A percentile compares a stretch with the other conserved stretches of the same genome.
Conservation (phyloP, 2,888 invertebrate species). For the Himalopsyche anomala region DNA sequence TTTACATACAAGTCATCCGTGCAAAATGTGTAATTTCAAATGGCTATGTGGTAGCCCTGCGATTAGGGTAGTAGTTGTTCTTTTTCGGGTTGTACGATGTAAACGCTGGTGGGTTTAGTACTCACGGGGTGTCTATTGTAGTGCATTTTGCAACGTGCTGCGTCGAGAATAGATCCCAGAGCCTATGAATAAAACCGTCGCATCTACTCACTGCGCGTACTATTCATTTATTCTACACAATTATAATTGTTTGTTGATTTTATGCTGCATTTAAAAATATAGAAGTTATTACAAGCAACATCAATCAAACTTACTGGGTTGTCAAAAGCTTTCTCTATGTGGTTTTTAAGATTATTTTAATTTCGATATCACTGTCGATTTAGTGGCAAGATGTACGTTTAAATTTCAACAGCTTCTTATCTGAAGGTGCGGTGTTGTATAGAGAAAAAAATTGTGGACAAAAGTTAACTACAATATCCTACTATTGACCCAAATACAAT, state of each 20-base stretch:
- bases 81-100: conserved; percentile 43
- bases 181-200: conserved; percentile 11
- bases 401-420: too few relatives aligned
- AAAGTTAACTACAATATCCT: too few relatives aligned
- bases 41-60: neutral
- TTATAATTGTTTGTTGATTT: neutral
- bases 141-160: conserved; percentile 5
- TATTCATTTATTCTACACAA: neutral
- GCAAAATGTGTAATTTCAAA: neutral
- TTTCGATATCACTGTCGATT: too few relatives aligned
- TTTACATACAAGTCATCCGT: neutral
- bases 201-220: neutral
- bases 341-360: too few relatives aligned
- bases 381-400: too few relatives aligned
- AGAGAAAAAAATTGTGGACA: too few relatives aligned
- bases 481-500: too few relatives aligned
- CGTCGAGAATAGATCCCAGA: neutral
- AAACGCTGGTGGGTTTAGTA: conserved; percentile 17
- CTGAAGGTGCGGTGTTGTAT: too few relatives aligned
- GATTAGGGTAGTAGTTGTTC: conserved; percentile 9
- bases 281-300: too few relatives aligned
- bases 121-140: conserved; percentile 36
- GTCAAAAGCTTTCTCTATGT: too few relatives aligned
- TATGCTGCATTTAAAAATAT: neutral
- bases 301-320: too few relatives aligned